Base-by-base conservation (phyloP, 1,140 invertebrate species). In the Metopolophium dirhodum region DNA sequence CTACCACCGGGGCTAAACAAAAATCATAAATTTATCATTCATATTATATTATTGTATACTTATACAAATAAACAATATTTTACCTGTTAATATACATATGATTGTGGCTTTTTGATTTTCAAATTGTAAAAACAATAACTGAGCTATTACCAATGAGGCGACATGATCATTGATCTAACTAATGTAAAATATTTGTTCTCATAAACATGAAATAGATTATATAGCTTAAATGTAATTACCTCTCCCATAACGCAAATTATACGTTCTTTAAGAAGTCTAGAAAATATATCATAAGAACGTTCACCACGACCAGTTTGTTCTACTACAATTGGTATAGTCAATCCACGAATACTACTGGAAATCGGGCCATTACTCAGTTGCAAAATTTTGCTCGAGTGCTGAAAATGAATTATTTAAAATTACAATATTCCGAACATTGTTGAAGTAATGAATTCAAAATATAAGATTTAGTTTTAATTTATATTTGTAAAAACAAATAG, bases 41-140 rank as follows among this genome's bases (percentile, higher is more conserved):
- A 77, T 77, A 18, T 77, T 45, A 4, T 45, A 30, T 41, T 41
- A 41, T 41, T 41, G 41, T 41, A 41, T 41, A 41, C 41, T 41
- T 41, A 41, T 41, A 41, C 41, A 88, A 49, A 54, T 49, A 35
- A 54, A 47, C n/a, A 37, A 47, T 30, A 88, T 37, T 88, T 94
- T 94, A 95, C 95, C 95, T 95, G 90, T 98, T 99, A 86, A 99
- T 99, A 95, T 99, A 99, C 96, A 99, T 97, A 95, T 99, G 94
- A 99, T 98, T 11, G 99, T 99, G 95, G 99, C 99, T 95, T 99
- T 99, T 94, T 97, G 97, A 94, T 98, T 99, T 95, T 99, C 99
- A 9, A 98, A 99, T 95, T 99, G 99, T 45, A 99, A 96, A 95
- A 99, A 99, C 3, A 99, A 95, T 90, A 99, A 95, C 95, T 99